Percentiles rank a stretch among this genome's conserved stretches.
These are phyloP conservation scores for Plodia interpunctella DNA, from an alignment of 1,140 invertebrate genomes.

Conservation along the genomic window DNA sequence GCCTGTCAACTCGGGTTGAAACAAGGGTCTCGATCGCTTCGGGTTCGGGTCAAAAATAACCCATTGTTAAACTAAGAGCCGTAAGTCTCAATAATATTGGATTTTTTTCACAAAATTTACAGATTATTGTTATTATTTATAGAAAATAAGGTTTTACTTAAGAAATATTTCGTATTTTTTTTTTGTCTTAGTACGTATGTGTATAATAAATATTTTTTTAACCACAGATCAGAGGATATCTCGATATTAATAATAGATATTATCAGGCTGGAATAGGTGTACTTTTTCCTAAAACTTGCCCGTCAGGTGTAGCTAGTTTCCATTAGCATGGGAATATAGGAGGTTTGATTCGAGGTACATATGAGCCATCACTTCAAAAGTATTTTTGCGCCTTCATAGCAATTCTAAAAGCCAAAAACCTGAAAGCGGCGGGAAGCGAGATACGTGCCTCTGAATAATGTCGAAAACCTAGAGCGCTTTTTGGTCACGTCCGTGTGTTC, in stretches of 20 bases:
- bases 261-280: too few relatives aligned
- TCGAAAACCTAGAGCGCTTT: not conserved
- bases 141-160: too few relatives aligned
- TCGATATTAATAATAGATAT: too few relatives aligned
- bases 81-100: not conserved
- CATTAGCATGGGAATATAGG: not conserved
- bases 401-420: not conserved
- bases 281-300: too few relatives aligned
- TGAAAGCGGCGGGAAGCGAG: not conserved
- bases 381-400: not conserved
- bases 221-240: too few relatives aligned
- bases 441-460: not conserved
- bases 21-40: not conserved
- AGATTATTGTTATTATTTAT: too few relatives aligned
- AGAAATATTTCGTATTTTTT: too few relatives aligned
- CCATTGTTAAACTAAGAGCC: not conserved
- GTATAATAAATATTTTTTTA: too few relatives aligned
- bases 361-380: not conserved
- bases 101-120: too few relatives aligned
- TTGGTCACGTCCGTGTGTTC: constrained; percentile 14
- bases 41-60: not conserved
- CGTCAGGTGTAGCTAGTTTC: not conserved
- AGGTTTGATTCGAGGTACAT: too few relatives aligned
- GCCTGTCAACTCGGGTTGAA: not conserved
- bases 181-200: too few relatives aligned